These are phyloP conservation scores for Drosophila neotestacea DNA, from an alignment of 2,888 invertebrate genomes.

Conservation along the genomic window DNA sequence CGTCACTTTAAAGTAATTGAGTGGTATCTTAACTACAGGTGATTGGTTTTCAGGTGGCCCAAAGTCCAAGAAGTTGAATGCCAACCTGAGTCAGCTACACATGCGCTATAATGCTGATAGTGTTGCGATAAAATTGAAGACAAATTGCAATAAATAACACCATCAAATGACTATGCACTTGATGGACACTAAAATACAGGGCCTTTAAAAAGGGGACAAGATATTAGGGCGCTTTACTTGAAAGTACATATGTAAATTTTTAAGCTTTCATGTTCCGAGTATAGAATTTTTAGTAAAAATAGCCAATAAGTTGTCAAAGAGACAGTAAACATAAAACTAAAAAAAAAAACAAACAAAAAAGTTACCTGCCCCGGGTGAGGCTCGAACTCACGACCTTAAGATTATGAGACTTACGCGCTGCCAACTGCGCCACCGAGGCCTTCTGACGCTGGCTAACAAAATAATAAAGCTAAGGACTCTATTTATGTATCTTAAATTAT, in stretches of 20 bases:
- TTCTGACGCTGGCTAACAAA: conserved; percentile 49
- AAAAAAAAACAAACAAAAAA: conserved; percentile 21
- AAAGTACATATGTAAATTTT: background rate
- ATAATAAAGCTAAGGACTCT: conserved; percentile 8
- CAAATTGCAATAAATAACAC: conserved; percentile 25
- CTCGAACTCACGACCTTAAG: conserved; percentile 85
- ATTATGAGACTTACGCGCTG: conserved; percentile 86
- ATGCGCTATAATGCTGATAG: conserved; percentile 32
- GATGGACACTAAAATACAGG: background rate
- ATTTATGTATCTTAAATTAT: background rate
- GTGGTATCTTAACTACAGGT: conserved; percentile 20
- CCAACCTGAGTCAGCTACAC: conserved; percentile 30
- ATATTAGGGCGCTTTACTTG: no score
- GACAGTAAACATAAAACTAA: background rate
- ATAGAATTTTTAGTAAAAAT: background rate
- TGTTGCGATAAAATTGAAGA: conserved; percentile 40
- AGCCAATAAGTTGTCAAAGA: background rate
- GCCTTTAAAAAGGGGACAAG: no score
- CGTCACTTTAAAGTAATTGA: conserved; percentile 17
- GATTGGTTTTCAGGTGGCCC: conserved; percentile 20
- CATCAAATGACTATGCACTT: background rate
- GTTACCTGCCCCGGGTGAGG: conserved; percentile 84
- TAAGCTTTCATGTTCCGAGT: background rate
- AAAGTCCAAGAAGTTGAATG: conserved; percentile 39
- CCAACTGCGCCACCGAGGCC: conserved; percentile 85